These are phyloP conservation scores for Magallana ariakensis DNA, from an alignment of 1,140 invertebrate genomes.

Conservation along the genomic window DNA sequence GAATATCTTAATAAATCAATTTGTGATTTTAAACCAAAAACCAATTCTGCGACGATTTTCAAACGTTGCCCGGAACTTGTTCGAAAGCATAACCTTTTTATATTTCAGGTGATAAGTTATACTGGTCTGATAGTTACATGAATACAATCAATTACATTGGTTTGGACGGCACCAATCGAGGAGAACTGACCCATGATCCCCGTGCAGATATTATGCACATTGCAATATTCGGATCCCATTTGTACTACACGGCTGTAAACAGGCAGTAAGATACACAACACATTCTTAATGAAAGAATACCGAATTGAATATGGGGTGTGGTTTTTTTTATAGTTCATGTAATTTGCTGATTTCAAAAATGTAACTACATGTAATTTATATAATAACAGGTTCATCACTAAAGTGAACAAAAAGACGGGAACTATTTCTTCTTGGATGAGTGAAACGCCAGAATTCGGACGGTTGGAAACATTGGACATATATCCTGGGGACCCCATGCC, in stretches of 20 bases:
- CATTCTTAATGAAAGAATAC: no score
- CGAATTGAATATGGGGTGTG: no score
- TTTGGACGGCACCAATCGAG: not conserved
- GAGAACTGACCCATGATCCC: conserved; percentile 18
- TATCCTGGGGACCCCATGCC: conserved; percentile 13
- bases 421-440: conserved; percentile 40
- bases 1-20: no score
- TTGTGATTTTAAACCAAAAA: no score
- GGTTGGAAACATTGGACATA: conserved; percentile 9
- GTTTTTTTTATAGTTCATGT: no score
- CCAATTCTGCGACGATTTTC: no score
- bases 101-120: conserved; percentile 13
- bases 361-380: no score
- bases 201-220: conserved; percentile 29
- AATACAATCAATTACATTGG: conserved; percentile 37
- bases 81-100: no score
- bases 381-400: conserved; percentile 30
- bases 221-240: not conserved
- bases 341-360: no score
- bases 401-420: conserved; percentile 43
- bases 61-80: no score
- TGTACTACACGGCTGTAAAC: conserved; percentile 31
- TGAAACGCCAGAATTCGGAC: conserved; percentile 31
- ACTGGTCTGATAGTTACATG: conserved; percentile 26
- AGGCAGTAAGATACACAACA: conserved; percentile 13